Evolutionary conservation across 2,888 invertebrate genomes (phyloP).

Genomic region (Pristionchus mayeri): DNA sequence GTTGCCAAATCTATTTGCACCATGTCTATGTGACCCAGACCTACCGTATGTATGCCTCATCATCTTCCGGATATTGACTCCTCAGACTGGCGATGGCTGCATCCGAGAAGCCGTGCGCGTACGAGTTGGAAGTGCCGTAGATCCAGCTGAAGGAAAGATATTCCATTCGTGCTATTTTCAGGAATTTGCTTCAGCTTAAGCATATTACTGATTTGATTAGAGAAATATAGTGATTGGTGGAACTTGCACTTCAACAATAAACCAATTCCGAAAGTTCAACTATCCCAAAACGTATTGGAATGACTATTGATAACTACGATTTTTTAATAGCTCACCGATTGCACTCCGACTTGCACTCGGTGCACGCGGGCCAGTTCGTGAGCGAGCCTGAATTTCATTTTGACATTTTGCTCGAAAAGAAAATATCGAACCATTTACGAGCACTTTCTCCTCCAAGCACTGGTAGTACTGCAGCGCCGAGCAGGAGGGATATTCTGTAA

Average conservation of each 20-base stretch:
- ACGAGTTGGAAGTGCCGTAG: constrained; percentile 71
- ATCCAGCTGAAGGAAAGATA: constrained; percentile 52
- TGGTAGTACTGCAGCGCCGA: constrained; percentile 29
- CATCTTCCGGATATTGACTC: constrained; percentile 54
- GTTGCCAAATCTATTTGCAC: not conserved
- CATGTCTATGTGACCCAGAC: not conserved
- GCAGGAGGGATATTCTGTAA: constrained; percentile 44
- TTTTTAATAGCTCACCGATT: constrained; percentile 39
- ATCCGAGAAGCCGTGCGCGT: constrained; percentile 64
- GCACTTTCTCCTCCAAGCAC: not conserved
- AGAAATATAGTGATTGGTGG: too few species aligned
- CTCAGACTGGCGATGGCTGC: constrained; percentile 61
- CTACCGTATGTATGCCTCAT: constrained; percentile 56
- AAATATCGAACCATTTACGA: constrained; percentile 10
- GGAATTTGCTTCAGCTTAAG: too few species aligned
- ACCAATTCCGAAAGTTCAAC: too few species aligned
- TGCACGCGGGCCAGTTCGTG: constrained; percentile 50
- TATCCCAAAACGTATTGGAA: too few species aligned
- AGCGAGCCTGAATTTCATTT: not conserved
- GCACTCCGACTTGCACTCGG: constrained; percentile 63
- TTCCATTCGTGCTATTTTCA: too few species aligned
- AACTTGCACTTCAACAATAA: too few species aligned
- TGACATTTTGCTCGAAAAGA: not conserved
- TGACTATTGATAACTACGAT: too few species aligned
- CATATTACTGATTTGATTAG: too few species aligned